Evolutionary conservation across 2,888 invertebrate genomes (phyloP), one percentile per base, ranked within the genome.

Genomic region (Acanthosoma haemorrhoidale): DNA sequence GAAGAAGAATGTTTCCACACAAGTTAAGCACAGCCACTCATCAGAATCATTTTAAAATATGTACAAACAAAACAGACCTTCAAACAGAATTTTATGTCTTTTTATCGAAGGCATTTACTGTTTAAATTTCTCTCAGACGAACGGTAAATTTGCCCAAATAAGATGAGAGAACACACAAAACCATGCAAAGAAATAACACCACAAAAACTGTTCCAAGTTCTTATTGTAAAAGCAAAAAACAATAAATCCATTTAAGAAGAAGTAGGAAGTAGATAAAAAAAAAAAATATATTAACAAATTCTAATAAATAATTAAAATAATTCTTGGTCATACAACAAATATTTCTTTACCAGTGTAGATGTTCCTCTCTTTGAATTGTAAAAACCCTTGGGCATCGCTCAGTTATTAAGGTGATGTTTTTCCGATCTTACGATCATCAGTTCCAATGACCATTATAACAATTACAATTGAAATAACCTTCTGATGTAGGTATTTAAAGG

Each of bases 81-180:
- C 25, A 29, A 31, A 64, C 64, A 64, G 64, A 29, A 39, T n/a
- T 39, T 43, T 64, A 36, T 31, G 64, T 64, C 21, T 58, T 64
- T 64, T 34, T 63, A 38, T 25, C 39, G 38, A 38, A 38, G 38
- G 39, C 13, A 64, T 39, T 64, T 39, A 51, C n/a, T 51, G 25
- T 32, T 9, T 32, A 6, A 32, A 6, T 18, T 51, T 25, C 13
- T n/a, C n/a, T n/a, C n/a, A n/a, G n/a, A n/a, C n/a, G n/a, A n/a
- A n/a, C n/a, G n/a, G n/a, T n/a, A n/a, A 51, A 38, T 61, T 34
- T 36, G 61, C 36, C 21, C 61, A 43, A 21, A 25, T 15, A 32
- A 41, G 18, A 39, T 41, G 43, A 64, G 64, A 64, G 64, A 64
- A 64, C 64, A 64, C 64, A 64, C 64, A 64, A 64, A 64, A 64